These are phyloP conservation scores for Camponotus floridanus DNA, from an alignment of 1,140 invertebrate species.

Conservation along the genomic window DNA sequence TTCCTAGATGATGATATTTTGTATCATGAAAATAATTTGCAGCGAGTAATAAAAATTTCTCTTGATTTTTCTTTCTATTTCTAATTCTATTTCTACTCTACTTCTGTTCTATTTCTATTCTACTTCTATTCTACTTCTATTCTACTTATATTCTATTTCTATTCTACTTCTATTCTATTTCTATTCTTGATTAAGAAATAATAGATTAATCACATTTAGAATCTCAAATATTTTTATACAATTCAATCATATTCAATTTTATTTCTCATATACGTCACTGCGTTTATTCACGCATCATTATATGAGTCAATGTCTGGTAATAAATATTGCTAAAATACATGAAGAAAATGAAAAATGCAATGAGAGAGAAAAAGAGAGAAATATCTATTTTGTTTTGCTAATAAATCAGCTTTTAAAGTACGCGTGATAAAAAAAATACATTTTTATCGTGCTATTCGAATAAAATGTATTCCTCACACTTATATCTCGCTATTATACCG, in stretches of 20 bases:
- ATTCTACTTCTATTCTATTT: no score
- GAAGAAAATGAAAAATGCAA: background rate
- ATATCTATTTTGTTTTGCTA: background rate
- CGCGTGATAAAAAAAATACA: background rate
- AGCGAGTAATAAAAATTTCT: background rate
- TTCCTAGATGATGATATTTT: background rate
- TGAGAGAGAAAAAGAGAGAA: background rate
- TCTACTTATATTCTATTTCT: no score
- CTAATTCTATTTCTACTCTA: no score
- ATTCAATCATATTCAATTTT: background rate
- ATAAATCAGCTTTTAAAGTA: constrained; percentile 22
- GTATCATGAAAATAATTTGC: background rate
- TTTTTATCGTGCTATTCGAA: constrained; percentile 17
- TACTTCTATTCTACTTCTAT: no score
- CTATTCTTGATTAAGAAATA: background rate
- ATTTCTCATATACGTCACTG: background rate
- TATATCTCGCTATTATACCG: constrained; percentile 1
- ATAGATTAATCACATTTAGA: background rate
- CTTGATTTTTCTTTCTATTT: no score
- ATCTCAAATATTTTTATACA: background rate
- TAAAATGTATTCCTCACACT: constrained; percentile 31
- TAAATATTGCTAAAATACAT: background rate
- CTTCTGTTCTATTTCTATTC: no score
- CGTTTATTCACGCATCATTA: background rate
- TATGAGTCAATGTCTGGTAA: background rate